Evolutionary conservation across 2,113 vertebrate species (phyloP), one percentile per base, ranked within the genome.

Genomic region (Dunckerocampus dactyliophorus): DNA sequence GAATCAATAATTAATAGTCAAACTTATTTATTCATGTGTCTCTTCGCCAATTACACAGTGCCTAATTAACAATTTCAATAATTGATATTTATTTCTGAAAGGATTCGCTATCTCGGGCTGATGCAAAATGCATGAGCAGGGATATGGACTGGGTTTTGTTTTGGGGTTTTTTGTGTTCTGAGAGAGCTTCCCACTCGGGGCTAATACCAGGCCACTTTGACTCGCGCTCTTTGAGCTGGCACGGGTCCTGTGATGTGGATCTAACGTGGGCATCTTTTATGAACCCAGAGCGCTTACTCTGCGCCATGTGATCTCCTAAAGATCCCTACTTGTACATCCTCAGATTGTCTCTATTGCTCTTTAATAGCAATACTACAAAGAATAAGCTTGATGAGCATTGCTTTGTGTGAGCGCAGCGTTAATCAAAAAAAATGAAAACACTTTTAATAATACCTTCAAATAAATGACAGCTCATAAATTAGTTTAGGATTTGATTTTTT

Each of bases 71-170:
- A 84, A 77, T 89, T 90, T 91, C 88, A 91, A 91, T 90, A 89
- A 91, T 90, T 91, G 88, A 91, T 91, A 91, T 90, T 90, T 87
- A 88, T 89, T 90, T 89, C 86, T 87, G 82, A 88, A 87, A 90
- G 88, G 59, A 69, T 74, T 84, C 59, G 47, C 77, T 87, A 84
- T 89, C 82, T 82, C 67, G 75, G 72, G 77, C 70, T 83, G 67
- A 87, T 91, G 75, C 88, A 89, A 87, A 83, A 90, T 90, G 85
- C 73, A 90, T 90, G 85, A 89, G 77, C 76, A 51, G 88, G 84
- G 89, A 87, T 82, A 62, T 70, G 81, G 84, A 83, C 80, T 69
- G 76, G 70, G 84, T 87, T 87, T 88, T 85, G 77, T 82, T 88
- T 56, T 14, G 49, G 49, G 14, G 14, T 14, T 13, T 24, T 51